Evolutionary conservation across 1,140 invertebrate genomes (phyloP).

Genomic region (Coelopa frigida): DNA sequence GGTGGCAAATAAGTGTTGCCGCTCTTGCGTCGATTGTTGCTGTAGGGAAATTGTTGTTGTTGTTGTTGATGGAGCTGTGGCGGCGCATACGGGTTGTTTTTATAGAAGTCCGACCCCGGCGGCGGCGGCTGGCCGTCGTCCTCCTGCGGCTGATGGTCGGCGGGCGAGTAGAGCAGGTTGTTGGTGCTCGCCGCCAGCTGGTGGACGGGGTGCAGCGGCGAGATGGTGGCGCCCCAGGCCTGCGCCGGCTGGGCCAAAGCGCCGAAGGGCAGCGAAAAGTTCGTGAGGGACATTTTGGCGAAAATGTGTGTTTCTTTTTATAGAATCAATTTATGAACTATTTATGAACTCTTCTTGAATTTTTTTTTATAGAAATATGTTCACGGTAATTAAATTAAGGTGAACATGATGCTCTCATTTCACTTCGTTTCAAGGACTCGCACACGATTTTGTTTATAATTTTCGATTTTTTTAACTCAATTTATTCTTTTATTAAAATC

Average conservation of each 20-base stretch:
- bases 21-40: conserved; percentile 11
- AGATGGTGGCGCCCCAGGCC: conserved; percentile 35
- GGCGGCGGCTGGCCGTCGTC: conserved; percentile 10
- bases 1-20: conserved; percentile 35
- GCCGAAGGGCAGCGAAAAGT: conserved; percentile 42
- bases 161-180: conserved; percentile 41
- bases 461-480: too few relatives aligned
- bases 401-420: too few relatives aligned
- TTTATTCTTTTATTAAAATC: too few relatives aligned
- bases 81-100: conserved; percentile 30
- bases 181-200: conserved; percentile 42
- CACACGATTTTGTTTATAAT: too few relatives aligned
- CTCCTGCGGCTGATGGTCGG: conserved; percentile 33
- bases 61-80: conserved; percentile 22
- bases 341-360: too few relatives aligned
- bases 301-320: too few relatives aligned
- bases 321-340: not conserved
- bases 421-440: too few relatives aligned
- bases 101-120: conserved; percentile 21
- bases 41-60: conserved; percentile 13
- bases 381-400: too few relatives aligned
- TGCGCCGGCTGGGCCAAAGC: conserved; percentile 23
- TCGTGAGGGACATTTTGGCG: conserved; percentile 38
- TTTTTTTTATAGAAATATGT: too few relatives aligned
- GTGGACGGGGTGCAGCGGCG: conserved; percentile 38